phyloP scores from a whole-genome alignment of 1,140 invertebrate genomes.

The Papilio polyxenes region DNA sequence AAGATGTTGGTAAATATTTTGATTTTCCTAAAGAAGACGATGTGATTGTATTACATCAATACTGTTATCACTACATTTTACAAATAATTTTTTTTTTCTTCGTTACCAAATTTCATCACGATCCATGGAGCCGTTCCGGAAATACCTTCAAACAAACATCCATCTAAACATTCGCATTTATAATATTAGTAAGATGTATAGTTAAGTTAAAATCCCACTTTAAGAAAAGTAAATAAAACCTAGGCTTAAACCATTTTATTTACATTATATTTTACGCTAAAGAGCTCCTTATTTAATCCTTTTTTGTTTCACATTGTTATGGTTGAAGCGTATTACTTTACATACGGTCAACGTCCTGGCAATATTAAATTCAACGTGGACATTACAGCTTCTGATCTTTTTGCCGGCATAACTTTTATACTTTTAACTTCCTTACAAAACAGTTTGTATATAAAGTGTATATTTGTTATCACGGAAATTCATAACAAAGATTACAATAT shows the following conservation, averaged over 20 bases:
- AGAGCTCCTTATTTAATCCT: not conserved
- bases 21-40: no score
- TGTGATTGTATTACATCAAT: no score
- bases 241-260: not conserved
- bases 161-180: no score
- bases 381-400: not conserved
- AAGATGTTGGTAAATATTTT: not conserved
- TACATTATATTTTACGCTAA: not conserved
- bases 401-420: not conserved
- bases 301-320: not conserved
- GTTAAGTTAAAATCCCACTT: no score
- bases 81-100: no score
- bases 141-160: no score
- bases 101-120: no score
- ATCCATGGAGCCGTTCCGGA: no score
- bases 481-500: not conserved
- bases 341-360: not conserved
- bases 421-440: not conserved
- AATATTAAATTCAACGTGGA: not conserved
- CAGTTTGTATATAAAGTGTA: no score
- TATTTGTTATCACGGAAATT: no score
- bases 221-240: not conserved
- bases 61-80: no score
- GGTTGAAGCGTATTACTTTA: conserved; percentile 5
- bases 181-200: no score